phyloP scores from a whole-genome alignment of 2,888 invertebrate genomes.

The Candidula unifasciata region DNA sequence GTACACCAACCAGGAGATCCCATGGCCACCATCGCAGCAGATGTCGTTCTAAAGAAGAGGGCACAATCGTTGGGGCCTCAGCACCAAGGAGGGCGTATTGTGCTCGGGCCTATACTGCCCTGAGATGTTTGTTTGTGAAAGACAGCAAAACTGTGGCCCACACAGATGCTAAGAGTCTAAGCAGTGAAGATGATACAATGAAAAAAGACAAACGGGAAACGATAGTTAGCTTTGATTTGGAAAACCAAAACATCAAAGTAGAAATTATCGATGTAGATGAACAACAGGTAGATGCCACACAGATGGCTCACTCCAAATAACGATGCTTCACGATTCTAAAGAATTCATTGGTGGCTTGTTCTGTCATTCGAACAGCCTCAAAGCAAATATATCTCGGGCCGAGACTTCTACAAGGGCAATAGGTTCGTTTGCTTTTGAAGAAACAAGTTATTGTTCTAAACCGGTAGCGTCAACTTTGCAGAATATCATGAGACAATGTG shows the following conservation, averaged over 20 bases:
- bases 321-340: too few relatives aligned
- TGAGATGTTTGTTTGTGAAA: slow-evolving; percentile 70
- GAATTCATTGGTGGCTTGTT: too few relatives aligned
- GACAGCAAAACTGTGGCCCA: slow-evolving; percentile 57
- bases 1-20: slow-evolving; percentile 13
- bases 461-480: too few relatives aligned
- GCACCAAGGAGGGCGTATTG: slow-evolving; percentile 64
- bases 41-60: neutral
- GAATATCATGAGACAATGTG: too few relatives aligned
- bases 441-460: too few relatives aligned
- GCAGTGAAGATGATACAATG: slow-evolving; percentile 38
- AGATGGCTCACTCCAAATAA: too few relatives aligned
- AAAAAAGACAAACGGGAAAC: slow-evolving; percentile 11
- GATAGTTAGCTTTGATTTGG: slow-evolving; percentile 14
- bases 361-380: too few relatives aligned
- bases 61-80: slow-evolving; percentile 51
- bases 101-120: slow-evolving; percentile 69
- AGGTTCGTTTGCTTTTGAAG: too few relatives aligned
- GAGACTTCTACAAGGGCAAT: too few relatives aligned
- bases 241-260: slow-evolving; percentile 23
- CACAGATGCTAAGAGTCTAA: slow-evolving; percentile 53
- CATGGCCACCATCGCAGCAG: neutral
- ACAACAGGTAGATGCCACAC: neutral
- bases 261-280: slow-evolving; percentile 10
- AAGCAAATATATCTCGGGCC: too few relatives aligned